These are phyloP conservation scores for Physocephala rufipes DNA, from an alignment of 2,888 invertebrate genomes.

Conservation along the genomic window DNA sequence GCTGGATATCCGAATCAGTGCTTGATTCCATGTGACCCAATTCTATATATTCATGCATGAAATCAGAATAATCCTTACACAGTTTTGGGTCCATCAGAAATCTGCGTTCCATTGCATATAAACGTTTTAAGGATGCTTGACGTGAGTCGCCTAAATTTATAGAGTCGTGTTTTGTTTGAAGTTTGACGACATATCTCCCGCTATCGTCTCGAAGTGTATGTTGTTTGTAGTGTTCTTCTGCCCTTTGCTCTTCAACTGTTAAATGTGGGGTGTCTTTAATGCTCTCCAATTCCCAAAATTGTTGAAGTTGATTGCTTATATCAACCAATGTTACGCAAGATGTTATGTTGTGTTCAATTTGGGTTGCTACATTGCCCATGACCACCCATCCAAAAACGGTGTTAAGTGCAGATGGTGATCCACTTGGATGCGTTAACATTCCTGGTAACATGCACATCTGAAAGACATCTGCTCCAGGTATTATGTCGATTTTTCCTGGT, in stretches of 20 bases:
- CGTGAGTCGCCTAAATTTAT: slow-evolving; percentile 33
- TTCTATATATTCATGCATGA: slow-evolving; percentile 30
- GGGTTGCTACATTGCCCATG: slow-evolving; percentile 10
- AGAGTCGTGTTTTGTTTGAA: slow-evolving; percentile 7
- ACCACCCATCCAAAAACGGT: slow-evolving; percentile 32
- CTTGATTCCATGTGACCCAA: slow-evolving; percentile 26
- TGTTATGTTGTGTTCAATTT: not conserved
- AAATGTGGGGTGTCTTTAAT: not conserved
- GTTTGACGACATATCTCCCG: slow-evolving; percentile 17
- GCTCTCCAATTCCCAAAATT: slow-evolving; percentile 35
- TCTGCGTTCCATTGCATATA: slow-evolving; percentile 37
- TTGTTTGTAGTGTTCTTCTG: slow-evolving; percentile 15
- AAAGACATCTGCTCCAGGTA: slow-evolving; percentile 31
- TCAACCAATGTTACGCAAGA: slow-evolving; percentile 12
- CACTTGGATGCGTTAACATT: slow-evolving; percentile 17
- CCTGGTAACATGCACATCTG: slow-evolving; percentile 18
- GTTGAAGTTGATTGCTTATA: slow-evolving; percentile 27
- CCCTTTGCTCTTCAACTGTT: slow-evolving; percentile 10
- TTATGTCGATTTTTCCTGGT: slow-evolving; percentile 31
- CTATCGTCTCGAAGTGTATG: slow-evolving; percentile 9
- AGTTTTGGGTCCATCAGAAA: slow-evolving; percentile 29
- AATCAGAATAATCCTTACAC: slow-evolving; percentile 27
- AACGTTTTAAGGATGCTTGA: slow-evolving; percentile 30
- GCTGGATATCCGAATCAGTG: slow-evolving; percentile 1
- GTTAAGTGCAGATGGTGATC: slow-evolving; percentile 13